phyloP scores from a whole-genome alignment of 2,888 invertebrate species.

The Harpagoxenus sublaevis region DNA sequence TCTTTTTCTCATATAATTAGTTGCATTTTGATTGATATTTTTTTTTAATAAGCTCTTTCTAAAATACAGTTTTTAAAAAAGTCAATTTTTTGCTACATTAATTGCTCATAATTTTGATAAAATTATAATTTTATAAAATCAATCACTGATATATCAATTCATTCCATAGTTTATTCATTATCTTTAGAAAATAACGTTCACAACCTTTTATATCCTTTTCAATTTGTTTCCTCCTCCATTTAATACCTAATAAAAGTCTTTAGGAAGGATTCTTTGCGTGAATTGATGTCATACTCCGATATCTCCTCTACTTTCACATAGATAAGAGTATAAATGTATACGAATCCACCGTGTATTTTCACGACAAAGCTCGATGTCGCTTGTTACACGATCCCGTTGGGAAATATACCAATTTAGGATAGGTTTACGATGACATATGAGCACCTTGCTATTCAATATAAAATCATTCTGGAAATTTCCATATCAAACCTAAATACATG shows the following conservation, averaged over 20 bases:
- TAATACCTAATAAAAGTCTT: neutral
- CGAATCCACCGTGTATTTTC: neutral
- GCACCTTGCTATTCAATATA: neutral
- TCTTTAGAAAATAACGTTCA: neutral
- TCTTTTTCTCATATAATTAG: neutral
- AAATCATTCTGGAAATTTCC: constrained; percentile 5
- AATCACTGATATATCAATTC: neutral
- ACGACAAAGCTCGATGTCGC: neutral
- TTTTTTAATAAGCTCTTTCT: neutral
- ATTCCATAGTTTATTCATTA: neutral
- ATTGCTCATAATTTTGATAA: neutral
- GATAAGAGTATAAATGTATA: neutral
- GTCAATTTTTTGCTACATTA: neutral
- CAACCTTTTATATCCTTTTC: neutral
- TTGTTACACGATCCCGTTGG: neutral
- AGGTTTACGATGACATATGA: neutral
- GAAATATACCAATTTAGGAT: neutral
- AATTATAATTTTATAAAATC: neutral
- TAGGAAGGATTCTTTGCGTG: neutral
- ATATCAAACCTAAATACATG: neutral
- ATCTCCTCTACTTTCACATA: neutral
- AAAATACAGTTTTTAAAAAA: neutral
- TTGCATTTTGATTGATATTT: neutral
- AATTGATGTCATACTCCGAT: neutral
- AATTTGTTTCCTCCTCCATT: neutral